Evolutionary conservation across 1,140 invertebrate species (phyloP).

Genomic region (Gonatopus flavifemur): DNA sequence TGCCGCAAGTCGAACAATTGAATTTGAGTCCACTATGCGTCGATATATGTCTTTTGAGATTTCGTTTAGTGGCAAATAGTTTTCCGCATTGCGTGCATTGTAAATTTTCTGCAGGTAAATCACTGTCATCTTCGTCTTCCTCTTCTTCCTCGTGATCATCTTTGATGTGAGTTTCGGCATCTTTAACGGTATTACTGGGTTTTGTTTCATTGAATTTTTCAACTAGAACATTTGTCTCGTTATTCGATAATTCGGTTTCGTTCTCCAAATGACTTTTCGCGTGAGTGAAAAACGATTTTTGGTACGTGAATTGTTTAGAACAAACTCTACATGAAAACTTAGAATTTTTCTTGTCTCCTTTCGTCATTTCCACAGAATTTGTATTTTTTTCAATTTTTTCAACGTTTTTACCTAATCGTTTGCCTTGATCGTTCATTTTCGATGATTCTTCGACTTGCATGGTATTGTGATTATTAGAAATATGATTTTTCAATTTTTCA

Average conservation of each 20-base stretch:
- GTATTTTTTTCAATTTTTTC: neutral
- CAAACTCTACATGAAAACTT: slow-evolving; percentile 46
- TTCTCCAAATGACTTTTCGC: slow-evolving; percentile 42
- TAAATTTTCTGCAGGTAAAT: slow-evolving; percentile 30
- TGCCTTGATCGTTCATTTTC: slow-evolving; percentile 19
- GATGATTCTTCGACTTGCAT: slow-evolving; percentile 9
- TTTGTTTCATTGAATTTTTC: neutral
- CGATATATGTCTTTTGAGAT: slow-evolving; percentile 45
- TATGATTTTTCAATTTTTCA: slow-evolving; percentile 36
- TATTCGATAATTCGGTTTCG: slow-evolving; percentile 15
- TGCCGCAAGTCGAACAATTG: slow-evolving; percentile 41
- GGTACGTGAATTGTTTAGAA: slow-evolving; percentile 44
- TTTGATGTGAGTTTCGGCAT: slow-evolving; percentile 10
- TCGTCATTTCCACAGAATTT: slow-evolving; percentile 4
- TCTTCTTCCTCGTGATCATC: slow-evolving; percentile 27
- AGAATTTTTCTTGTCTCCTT: slow-evolving; percentile 28
- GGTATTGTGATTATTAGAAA: slow-evolving; percentile 23
- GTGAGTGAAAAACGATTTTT: slow-evolving; percentile 44
- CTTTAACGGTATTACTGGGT: neutral
- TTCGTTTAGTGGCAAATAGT: slow-evolving; percentile 46
- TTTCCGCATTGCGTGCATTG: slow-evolving; percentile 50
- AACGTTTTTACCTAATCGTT: neutral
- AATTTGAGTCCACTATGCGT: slow-evolving; percentile 47
- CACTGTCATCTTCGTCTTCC: slow-evolving; percentile 25
- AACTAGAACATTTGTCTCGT: slow-evolving; percentile 5